These are phyloP conservation scores for Andrena camellia DNA, from an alignment of 2,888 invertebrate species.

Conservation along the genomic window DNA sequence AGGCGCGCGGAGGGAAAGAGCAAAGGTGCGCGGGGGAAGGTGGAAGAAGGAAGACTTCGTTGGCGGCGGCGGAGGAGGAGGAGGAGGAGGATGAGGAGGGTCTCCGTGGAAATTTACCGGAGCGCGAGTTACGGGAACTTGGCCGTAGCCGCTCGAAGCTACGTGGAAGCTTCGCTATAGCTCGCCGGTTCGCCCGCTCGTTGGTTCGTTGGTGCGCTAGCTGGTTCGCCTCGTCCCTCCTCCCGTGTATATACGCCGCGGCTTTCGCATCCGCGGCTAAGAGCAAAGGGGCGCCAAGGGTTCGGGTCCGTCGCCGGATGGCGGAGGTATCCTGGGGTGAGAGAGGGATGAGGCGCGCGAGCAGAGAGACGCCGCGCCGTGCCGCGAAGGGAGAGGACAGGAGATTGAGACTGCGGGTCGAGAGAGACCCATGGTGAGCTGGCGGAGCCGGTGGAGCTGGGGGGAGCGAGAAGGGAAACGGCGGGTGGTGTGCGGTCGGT, in stretches of 20 bases:
- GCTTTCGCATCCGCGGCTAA: slow-evolving; percentile 78
- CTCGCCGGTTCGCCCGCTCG: slow-evolving; percentile 14
- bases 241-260: slow-evolving; percentile 61
- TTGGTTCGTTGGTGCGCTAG: slow-evolving; percentile 41
- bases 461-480: slow-evolving; percentile 23
- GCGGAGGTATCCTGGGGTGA: slow-evolving; percentile 71
- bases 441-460: slow-evolving; percentile 72
- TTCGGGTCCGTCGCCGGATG: slow-evolving; percentile 75
- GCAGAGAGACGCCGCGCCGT: slow-evolving; percentile 54
- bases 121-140: slow-evolving; percentile 82
- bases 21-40: slow-evolving; percentile 30
- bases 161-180: slow-evolving; percentile 40
- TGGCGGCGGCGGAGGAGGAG: not conserved
- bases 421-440: slow-evolving; percentile 82
- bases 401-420: slow-evolving; percentile 84
- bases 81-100: slow-evolving; percentile 46
- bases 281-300: slow-evolving; percentile 81
- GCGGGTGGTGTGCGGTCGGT: slow-evolving; percentile 31
- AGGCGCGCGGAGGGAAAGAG: slow-evolving; percentile 16
- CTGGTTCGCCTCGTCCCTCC: slow-evolving; percentile 36
- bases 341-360: slow-evolving; percentile 62
- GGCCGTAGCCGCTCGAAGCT: slow-evolving; percentile 76
- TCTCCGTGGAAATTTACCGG: slow-evolving; percentile 81
- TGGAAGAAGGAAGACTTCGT: not conserved
- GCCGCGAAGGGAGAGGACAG: slow-evolving; percentile 62